Evolutionary conservation across 2,113 vertebrate species (phyloP), one percentile per base, ranked within the genome.

Genomic region (Hippopotamus amphibius): DNA sequence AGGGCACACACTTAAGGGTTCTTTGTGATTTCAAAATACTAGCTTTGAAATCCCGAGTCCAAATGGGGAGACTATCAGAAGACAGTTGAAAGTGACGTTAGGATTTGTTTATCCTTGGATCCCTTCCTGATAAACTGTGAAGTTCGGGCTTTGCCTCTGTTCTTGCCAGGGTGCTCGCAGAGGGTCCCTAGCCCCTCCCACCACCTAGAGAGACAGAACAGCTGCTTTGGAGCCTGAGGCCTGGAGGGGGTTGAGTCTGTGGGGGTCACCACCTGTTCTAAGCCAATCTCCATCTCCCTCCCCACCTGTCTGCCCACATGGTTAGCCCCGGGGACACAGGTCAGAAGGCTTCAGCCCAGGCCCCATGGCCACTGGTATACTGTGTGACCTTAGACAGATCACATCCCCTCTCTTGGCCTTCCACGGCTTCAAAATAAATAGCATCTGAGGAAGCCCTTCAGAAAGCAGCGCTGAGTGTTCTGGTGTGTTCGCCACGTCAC

Each of bases 401-500:
- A 8, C 10, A 0, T 9, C 9, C 41, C 82, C 15, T 84, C 77
- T 63, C 61, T 79, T 43, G 88, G 72, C 88, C 89, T 74, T 82
- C 83, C 30, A 59, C 16, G 4, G 61, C 82, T 43, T 28, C 48
- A 5, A 41, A 74, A 79, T 63, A 63, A 46, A 37, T 8, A 41
- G n/a, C 10, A 14, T 61, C 46, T 8, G 22, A 90, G 30, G 57
- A 50, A 83, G 15, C 48, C 48, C 86, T 79, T 55, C 72, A 11
- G 13, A 61, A 84, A 50, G 85, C 71, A 41, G 16, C 43, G 41
- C 59, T 71, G 3, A 46, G 59, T 3, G 7, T 68, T 37, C 30
- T 33, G 6, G 59, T 24, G 33, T 48, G 16, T 33, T 57, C 55
- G 24, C n/a, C 0, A 0, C 5, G 1, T n/a, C 90, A 15, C 22